Percentiles rank a stretch among this genome's conserved stretches.
phyloP scores from a whole-genome alignment of 2,888 invertebrate genomes.

The Chouioia cunea region DNA sequence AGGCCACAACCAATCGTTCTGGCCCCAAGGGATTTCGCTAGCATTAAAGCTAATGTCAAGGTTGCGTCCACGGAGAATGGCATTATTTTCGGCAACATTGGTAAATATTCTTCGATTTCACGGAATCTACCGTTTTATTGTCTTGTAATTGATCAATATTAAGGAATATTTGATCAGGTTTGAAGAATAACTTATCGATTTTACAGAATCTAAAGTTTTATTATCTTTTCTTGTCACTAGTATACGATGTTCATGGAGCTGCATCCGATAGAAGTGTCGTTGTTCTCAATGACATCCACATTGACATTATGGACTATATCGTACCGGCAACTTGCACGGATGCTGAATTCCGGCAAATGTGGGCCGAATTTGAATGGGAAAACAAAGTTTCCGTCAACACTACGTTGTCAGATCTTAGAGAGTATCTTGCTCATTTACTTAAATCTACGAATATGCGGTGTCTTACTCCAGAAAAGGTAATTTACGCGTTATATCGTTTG shows the following conservation, averaged over 20 bases:
- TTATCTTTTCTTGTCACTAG: constrained; percentile 69
- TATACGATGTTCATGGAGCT: constrained; percentile 95
- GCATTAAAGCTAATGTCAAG: constrained; percentile 98
- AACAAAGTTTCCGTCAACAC: constrained; percentile 99
- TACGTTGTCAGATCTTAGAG: constrained; percentile 89
- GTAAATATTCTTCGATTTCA: constrained; percentile 67
- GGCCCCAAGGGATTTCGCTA: constrained; percentile 96
- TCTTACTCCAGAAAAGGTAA: constrained; percentile 93
- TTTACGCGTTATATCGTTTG: too few species aligned
- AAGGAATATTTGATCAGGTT: neutral
- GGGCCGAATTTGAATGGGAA: constrained; percentile 99
- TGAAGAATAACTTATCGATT: neutral
- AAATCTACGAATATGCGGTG: constrained; percentile 99
- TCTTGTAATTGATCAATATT: too few species aligned
- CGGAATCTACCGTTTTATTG: constrained; percentile 17
- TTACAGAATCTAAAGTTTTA: constrained; percentile 12
- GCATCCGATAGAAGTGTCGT: constrained; percentile 96
- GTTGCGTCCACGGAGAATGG: constrained; percentile 99
- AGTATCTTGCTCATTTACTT: constrained; percentile 92
- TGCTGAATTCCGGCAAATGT: constrained; percentile 98
- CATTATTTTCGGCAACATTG: constrained; percentile 99
- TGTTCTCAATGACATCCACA: constrained; percentile 98
- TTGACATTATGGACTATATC: constrained; percentile 99
- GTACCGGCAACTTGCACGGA: constrained; percentile 95
- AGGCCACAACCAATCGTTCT: constrained; percentile 95